These are phyloP conservation scores for Thysanoteuthis rhombus DNA, from an alignment of 2,888 invertebrate species.

Conservation along the genomic window DNA sequence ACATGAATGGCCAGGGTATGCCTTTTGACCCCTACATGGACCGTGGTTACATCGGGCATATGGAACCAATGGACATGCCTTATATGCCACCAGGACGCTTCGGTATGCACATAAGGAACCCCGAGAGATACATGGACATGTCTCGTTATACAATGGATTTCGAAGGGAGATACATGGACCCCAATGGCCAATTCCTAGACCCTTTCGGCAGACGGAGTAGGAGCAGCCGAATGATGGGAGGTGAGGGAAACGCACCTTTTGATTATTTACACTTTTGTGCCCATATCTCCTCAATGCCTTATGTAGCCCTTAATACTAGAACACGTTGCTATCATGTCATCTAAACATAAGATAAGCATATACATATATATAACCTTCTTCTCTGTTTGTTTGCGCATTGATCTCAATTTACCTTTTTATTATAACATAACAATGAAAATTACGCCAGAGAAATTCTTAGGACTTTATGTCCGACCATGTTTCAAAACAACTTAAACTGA, in stretches of 20 bases:
- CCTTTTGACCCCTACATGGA: neutral
- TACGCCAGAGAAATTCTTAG: too few relatives aligned
- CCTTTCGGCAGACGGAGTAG: neutral
- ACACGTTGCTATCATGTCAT: too few relatives aligned
- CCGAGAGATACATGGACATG: neutral
- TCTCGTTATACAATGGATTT: conserved; percentile 23
- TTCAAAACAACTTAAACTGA: too few relatives aligned
- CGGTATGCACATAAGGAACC: neutral
- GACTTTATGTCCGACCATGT: too few relatives aligned
- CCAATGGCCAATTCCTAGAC: neutral
- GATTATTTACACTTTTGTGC: too few relatives aligned
- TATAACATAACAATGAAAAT: too few relatives aligned
- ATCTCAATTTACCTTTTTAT: too few relatives aligned
- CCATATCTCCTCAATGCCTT: too few relatives aligned
- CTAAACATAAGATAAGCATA: too few relatives aligned
- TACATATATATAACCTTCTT: too few relatives aligned
- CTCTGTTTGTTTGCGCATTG: too few relatives aligned
- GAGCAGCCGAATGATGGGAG: neutral
- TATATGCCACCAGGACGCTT: neutral
- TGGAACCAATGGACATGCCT: neutral
- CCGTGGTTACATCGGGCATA: neutral
- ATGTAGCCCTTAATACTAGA: too few relatives aligned
- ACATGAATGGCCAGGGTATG: neutral
- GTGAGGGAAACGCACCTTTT: neutral
- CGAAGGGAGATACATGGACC: conserved; percentile 18